These are phyloP conservation scores for Apis laboriosa DNA, from an alignment of 1,140 invertebrate genomes.

Conservation along the genomic window DNA sequence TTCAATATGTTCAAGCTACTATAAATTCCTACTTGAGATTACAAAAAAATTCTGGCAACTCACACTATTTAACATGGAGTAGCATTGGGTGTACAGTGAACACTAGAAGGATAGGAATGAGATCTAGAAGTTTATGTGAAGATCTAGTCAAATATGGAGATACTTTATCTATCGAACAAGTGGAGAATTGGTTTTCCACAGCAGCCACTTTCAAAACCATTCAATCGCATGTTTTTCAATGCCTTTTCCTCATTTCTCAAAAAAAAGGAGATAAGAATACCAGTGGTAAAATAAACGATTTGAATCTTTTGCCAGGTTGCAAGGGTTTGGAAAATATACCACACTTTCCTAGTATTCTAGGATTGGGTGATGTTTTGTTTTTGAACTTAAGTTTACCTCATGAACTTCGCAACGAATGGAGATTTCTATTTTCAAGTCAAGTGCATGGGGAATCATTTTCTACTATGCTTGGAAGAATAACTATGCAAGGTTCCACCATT, in stretches of 20 bases:
- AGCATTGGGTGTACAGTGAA: slow-evolving; percentile 79
- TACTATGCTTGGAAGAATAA: slow-evolving; percentile 88
- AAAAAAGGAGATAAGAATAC: slow-evolving; percentile 79
- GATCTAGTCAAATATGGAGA: slow-evolving; percentile 73
- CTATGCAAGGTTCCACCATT: slow-evolving; percentile 89
- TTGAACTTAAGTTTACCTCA: slow-evolving; percentile 88
- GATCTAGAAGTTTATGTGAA: slow-evolving; percentile 75
- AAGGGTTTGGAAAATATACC: slow-evolving; percentile 86
- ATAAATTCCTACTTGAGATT: slow-evolving; percentile 78
- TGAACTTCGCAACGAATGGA: slow-evolving; percentile 88
- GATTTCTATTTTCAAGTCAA: slow-evolving; percentile 91
- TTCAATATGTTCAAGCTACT: slow-evolving; percentile 77
- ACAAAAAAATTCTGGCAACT: slow-evolving; percentile 75
- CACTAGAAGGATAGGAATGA: slow-evolving; percentile 73
- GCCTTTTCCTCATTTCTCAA: slow-evolving; percentile 77
- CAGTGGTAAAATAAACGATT: slow-evolving; percentile 74
- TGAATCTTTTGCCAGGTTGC: slow-evolving; percentile 81
- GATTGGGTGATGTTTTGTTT: slow-evolving; percentile 89
- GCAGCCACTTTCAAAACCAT: slow-evolving; percentile 73
- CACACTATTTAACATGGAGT: slow-evolving; percentile 75
- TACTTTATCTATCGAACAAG: slow-evolving; percentile 68
- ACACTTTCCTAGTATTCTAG: slow-evolving; percentile 88
- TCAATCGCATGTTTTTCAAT: slow-evolving; percentile 79
- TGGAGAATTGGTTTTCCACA: slow-evolving; percentile 74
- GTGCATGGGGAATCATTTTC: slow-evolving; percentile 93